Conservation (phyloP, 2,797 vertebrate species). For the Mastacembelus armatus region DNA sequence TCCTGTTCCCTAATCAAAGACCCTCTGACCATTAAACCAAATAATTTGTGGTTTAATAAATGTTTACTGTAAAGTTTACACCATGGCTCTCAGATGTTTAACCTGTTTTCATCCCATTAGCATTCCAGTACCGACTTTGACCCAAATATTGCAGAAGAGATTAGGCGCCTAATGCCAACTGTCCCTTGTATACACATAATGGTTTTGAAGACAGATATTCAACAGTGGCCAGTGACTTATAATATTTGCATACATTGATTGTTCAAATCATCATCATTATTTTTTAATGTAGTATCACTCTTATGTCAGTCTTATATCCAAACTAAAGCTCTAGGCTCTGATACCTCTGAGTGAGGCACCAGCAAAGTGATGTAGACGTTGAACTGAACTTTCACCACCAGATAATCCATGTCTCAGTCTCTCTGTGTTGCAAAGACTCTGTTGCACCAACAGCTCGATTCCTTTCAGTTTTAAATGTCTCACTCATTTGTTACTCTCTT, state of each 20-base stretch:
- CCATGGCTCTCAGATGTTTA: conserved; percentile 46
- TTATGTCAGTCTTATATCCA: conserved; percentile 53
- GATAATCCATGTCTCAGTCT: conserved; percentile 76
- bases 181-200: conserved; percentile 36
- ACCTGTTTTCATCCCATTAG: conserved; percentile 58
- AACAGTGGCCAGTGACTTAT: conserved; percentile 64
- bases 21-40: conserved; percentile 52
- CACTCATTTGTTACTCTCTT: conserved; percentile 82
- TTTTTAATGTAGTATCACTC: conserved; percentile 50
- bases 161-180: conserved; percentile 62
- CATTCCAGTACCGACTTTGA: conserved; percentile 79
- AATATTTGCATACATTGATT: conserved; percentile 33
- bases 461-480: conserved; percentile 80
- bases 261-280: conserved; percentile 9
- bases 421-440: conserved; percentile 83
- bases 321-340: conserved; percentile 58
- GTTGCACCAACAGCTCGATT: conserved; percentile 83
- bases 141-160: conserved; percentile 81
- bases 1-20: conserved; percentile 58
- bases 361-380: conserved; percentile 64
- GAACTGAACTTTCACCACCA: conserved; percentile 52
- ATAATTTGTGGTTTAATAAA: conserved; percentile 45
- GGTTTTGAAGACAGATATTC: conserved; percentile 56
- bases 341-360: conserved; percentile 72
- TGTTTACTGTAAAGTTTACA: conserved; percentile 77